Percentiles rank a stretch among this genome's conserved stretches.
phyloP scores from a whole-genome alignment of 2,797 vertebrate genomes.

The Sebastiscus albofasciatus region DNA sequence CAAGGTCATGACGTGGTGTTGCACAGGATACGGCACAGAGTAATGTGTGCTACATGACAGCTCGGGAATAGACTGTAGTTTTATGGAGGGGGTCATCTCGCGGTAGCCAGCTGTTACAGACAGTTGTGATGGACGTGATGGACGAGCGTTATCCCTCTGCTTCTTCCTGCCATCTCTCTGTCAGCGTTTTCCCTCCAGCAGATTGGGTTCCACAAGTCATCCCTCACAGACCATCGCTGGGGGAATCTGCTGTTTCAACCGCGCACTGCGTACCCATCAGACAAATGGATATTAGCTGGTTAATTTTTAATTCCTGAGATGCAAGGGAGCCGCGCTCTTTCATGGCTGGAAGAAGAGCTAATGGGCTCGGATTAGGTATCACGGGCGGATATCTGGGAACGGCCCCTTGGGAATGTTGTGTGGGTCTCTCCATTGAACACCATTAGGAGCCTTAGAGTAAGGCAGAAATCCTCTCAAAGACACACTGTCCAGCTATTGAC shows the following conservation, averaged over 20 bases:
- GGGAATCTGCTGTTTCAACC: conserved; percentile 85
- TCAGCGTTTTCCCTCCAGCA: conserved; percentile 77
- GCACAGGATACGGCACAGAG: conserved; percentile 20
- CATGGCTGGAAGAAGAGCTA: conserved; percentile 81
- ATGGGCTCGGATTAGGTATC: conserved; percentile 86
- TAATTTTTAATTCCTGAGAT: conserved; percentile 87
- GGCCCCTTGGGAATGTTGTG: conserved; percentile 73
- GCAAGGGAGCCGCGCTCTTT: conserved; percentile 77
- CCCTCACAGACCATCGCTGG: conserved; percentile 69
- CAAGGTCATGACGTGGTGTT: conserved; percentile 57
- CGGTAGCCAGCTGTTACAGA: conserved; percentile 57
- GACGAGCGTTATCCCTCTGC: conserved; percentile 65
- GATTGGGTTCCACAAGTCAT: conserved; percentile 79
- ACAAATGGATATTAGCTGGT: conserved; percentile 87
- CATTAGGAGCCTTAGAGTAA: conserved; percentile 80
- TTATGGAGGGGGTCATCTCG: conserved; percentile 60
- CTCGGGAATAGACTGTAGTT: conserved; percentile 47
- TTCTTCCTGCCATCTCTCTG: conserved; percentile 74
- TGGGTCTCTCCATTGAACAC: conserved; percentile 80
- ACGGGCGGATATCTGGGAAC: conserved; percentile 82
- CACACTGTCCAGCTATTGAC: conserved; percentile 83
- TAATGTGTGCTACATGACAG: conserved; percentile 41
- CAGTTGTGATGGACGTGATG: conserved; percentile 66
- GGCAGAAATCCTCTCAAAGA: conserved; percentile 82
- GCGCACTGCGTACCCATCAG: conserved; percentile 75